A percentile compares a stretch with the other conserved stretches of the same genome.
These are phyloP conservation scores for Muscidifurax raptorellus DNA, from an alignment of 1,140 invertebrate species.

Conservation along the genomic window DNA sequence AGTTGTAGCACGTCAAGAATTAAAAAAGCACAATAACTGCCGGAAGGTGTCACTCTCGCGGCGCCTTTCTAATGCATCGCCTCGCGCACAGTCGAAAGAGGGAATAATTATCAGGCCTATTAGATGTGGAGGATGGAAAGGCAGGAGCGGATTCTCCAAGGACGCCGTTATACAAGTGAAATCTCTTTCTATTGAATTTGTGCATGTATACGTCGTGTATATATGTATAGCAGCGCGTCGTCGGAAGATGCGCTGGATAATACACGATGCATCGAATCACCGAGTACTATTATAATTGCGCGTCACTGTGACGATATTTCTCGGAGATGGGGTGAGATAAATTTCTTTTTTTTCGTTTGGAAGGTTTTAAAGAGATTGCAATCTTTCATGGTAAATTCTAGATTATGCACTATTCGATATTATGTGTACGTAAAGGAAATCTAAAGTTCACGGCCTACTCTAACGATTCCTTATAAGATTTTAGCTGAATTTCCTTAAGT, in stretches of 20 bases:
- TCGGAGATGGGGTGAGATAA: neutral
- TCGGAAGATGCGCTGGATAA: neutral
- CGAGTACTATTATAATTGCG: neutral
- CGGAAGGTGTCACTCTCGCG: neutral
- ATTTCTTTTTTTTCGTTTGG: no score
- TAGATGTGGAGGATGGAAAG: constrained; percentile 31
- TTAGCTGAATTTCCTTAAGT: no score
- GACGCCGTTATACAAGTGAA: constrained; percentile 20
- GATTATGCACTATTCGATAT: no score
- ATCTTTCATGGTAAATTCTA: no score
- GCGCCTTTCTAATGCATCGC: constrained; percentile 25
- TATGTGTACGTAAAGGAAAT: no score
- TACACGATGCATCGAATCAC: neutral
- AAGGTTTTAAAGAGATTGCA: no score
- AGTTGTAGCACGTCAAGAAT: no score
- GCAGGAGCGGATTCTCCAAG: constrained; percentile 13
- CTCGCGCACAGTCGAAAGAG: neutral
- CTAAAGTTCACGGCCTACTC: no score
- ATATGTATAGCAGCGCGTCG: neutral
- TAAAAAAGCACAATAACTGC: neutral
- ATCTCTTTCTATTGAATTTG: constrained; percentile 28
- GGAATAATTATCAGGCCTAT: constrained; percentile 1
- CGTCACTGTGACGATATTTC: neutral
- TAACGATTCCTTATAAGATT: no score
- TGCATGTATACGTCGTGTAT: neutral